A percentile compares a stretch with the other conserved stretches of the same genome.
Evolutionary conservation across 2,888 invertebrate species (phyloP).

Genomic region (Pammene aurita): DNA sequence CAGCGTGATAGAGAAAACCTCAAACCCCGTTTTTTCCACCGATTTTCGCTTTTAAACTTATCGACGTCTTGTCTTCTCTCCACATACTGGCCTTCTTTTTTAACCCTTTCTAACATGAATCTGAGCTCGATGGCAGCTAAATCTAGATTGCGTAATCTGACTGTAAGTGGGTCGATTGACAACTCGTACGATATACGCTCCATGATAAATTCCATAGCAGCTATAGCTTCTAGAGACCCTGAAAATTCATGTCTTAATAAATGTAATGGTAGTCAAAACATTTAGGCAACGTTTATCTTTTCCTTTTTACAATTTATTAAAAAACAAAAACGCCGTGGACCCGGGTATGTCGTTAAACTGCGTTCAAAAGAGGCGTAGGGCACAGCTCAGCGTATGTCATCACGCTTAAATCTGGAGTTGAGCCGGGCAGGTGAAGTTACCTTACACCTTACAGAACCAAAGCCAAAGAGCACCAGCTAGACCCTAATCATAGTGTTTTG

Average conservation of each 20-base stretch:
- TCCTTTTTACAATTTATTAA: too few relatives aligned
- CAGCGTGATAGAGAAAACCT: slow-evolving; percentile 84
- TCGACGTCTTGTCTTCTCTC: slow-evolving; percentile 69
- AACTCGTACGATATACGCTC: slow-evolving; percentile 80
- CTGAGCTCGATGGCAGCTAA: slow-evolving; percentile 47
- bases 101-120: slow-evolving; percentile 76
- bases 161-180: slow-evolving; percentile 77
- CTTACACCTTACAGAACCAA: too few relatives aligned
- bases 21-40: slow-evolving; percentile 88
- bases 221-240: slow-evolving; percentile 77
- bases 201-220: slow-evolving; percentile 82
- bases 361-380: too few relatives aligned
- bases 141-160: slow-evolving; percentile 74
- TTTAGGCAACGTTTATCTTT: too few relatives aligned
- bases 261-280: neutral
- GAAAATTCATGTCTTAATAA: slow-evolving; percentile 24
- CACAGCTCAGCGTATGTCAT: too few relatives aligned
- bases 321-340: too few relatives aligned
- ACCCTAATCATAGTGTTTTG: too few relatives aligned
- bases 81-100: slow-evolving; percentile 75
- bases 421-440: too few relatives aligned
- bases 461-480: too few relatives aligned
- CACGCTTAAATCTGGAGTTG: too few relatives aligned
- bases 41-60: slow-evolving; percentile 82
- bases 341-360: too few relatives aligned